Percentiles rank a stretch among this genome's conserved stretches.
These are phyloP conservation scores for Pterocles burchelli DNA, from an alignment of 2,113 vertebrate species.

Conservation along the genomic window DNA sequence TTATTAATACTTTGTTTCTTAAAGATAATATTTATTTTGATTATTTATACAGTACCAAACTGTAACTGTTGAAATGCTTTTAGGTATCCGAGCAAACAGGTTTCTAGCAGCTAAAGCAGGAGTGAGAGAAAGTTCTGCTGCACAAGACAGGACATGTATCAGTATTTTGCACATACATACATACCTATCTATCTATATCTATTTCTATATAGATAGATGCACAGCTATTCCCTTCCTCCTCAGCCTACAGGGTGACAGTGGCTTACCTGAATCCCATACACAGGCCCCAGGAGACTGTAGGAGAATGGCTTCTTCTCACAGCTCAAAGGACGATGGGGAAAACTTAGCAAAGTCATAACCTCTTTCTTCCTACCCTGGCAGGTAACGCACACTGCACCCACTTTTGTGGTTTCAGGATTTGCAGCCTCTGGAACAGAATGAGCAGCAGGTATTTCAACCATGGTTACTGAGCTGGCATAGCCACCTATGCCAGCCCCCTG, in stretches of 20 bases:
- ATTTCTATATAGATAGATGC: slow-evolving; percentile 56
- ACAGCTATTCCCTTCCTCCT: slow-evolving; percentile 45
- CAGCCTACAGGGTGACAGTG: slow-evolving; percentile 33
- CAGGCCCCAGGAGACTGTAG: slow-evolving; percentile 9
- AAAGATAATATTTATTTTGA: background rate
- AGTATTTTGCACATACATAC: slow-evolving; percentile 57
- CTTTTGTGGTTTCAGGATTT: slow-evolving; percentile 60
- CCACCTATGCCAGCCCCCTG: background rate
- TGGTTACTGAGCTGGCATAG: slow-evolving; percentile 38
- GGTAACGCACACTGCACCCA: slow-evolving; percentile 37
- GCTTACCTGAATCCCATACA: background rate
- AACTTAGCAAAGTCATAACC: slow-evolving; percentile 47
- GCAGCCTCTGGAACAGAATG: slow-evolving; percentile 57
- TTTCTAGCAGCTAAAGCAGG: background rate
- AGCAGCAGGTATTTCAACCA: slow-evolving; percentile 66
- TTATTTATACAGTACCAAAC: background rate
- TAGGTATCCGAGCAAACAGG: background rate
- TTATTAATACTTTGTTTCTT: slow-evolving; percentile 6
- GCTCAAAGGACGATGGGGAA: background rate
- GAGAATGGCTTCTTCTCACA: slow-evolving; percentile 21
- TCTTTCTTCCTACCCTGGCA: slow-evolving; percentile 67
- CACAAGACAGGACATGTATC: background rate
- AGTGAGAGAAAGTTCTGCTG: background rate
- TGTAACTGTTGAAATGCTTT: background rate
- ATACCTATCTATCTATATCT: slow-evolving; percentile 65